These are phyloP conservation scores for Biston betularia DNA, from an alignment of 2,888 invertebrate genomes.

Conservation along the genomic window DNA sequence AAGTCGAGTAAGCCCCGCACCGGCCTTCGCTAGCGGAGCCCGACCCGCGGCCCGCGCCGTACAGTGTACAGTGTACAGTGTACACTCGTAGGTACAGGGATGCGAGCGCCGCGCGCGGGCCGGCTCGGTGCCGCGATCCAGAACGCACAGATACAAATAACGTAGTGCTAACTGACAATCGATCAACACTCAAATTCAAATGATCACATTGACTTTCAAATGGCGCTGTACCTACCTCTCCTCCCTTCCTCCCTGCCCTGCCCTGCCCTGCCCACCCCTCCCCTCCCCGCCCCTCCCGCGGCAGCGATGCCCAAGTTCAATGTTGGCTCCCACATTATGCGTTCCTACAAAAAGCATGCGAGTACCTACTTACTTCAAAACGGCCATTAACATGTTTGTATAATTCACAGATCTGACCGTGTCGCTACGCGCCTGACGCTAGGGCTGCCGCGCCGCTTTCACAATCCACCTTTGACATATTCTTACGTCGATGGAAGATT, in stretches of 20 bases:
- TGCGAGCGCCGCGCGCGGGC: no score
- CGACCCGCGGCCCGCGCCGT: no score
- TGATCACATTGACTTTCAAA: constrained; percentile 47
- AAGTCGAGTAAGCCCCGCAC: no score
- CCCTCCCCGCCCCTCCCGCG: constrained; percentile 2
- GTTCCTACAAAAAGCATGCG: neutral
- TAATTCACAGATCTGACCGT: constrained; percentile 18
- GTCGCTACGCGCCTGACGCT: constrained; percentile 19
- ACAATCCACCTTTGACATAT: neutral
- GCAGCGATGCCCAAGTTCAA: constrained; percentile 39
- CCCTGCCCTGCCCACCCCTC: neutral
- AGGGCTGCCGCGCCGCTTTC: neutral
- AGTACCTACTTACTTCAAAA: constrained; percentile 18
- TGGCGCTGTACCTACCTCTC: constrained; percentile 24
- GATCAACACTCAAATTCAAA: constrained; percentile 35
- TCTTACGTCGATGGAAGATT: neutral
- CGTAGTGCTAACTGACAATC: constrained; percentile 18
- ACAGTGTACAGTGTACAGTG: no score
- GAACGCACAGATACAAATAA: constrained; percentile 13
- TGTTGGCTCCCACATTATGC: constrained; percentile 23
- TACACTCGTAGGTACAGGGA: no score
- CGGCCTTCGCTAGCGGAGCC: no score
- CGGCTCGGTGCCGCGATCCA: no score
- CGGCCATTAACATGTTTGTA: constrained; percentile 33
- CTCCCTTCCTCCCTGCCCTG: neutral